phyloP scores from a whole-genome alignment of 2,113 vertebrate genomes.

The Megaleporinus macrocephalus region DNA sequence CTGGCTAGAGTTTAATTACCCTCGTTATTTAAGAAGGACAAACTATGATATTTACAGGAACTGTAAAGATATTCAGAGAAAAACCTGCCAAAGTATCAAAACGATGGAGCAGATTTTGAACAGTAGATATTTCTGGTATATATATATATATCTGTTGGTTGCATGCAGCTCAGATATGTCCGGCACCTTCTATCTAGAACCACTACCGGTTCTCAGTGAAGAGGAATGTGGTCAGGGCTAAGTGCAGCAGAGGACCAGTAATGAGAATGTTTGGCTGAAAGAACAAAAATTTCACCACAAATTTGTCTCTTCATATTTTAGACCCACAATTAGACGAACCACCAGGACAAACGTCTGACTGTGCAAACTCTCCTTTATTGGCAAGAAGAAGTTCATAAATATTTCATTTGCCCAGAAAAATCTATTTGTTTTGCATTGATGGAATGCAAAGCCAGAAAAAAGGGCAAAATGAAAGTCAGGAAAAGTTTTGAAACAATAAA shows the following conservation, averaged over 20 bases:
- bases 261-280: neutral
- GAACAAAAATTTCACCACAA: neutral
- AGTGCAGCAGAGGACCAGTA: neutral
- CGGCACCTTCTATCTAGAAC: neutral
- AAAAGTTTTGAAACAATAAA: neutral
- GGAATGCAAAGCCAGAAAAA: neutral
- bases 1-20: conserved; percentile 48
- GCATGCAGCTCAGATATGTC: too few species aligned
- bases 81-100: neutral
- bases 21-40: conserved; percentile 32
- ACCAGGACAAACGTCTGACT: neutral
- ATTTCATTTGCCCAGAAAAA: too few species aligned
- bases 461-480: neutral
- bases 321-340: neutral
- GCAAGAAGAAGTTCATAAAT: too few species aligned
- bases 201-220: neutral
- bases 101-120: neutral
- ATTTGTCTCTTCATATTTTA: neutral
- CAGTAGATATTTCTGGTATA: too few species aligned
- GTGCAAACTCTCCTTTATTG: neutral
- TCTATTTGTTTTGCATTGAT: neutral
- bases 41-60: too few species aligned
- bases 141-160: too few species aligned
- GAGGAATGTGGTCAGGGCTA: neutral
- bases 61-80: too few species aligned